Base-by-base conservation (phyloP, 2,797 vertebrate species). In the Vespertilio murinus region DNA sequence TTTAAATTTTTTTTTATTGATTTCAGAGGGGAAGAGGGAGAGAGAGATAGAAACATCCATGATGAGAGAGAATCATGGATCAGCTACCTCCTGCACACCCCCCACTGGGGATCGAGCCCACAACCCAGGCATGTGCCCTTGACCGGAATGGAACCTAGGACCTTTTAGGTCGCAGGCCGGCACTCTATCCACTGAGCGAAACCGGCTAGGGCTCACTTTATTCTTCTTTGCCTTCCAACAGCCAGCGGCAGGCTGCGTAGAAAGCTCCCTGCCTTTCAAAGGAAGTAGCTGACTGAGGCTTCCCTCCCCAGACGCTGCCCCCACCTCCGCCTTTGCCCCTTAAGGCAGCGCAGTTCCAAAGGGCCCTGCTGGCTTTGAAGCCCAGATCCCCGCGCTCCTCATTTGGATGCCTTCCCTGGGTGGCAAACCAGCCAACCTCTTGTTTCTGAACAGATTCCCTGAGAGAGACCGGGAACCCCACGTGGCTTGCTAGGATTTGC, bases 401-500 rank as follows among this genome's bases (percentile, higher is more conserved):
- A n/a, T 38, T 8, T 22, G 38, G 10, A 35, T 61, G 11, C 77
- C 45, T 83, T 84, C 30, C 11, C 47, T 28, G 40, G 35, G 20
- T 56, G 85, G 64, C 38, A 67, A 90, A 71, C 47, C 40, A 52
- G 77, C 79, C 73, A 77, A 13, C 42, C 80, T 92, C 70, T 88
- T 73, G 13, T 30, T 93, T 87, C 25, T 67, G 64, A 74, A 49
- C 5, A 74, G 54, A 40, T 91, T 97, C 70, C 64, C 86, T 82
- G 38, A 95, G 70, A 65, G 40, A 45, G 12, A 33, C 12, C 12
- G 2, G 42, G 30, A 54, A 10, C 88, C 54, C 42, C 33, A 61
- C 52, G 35, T 30, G 35, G 65, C 64, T 93, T 40, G 70, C 20
- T 67, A 28, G 38, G 38, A 64, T 80, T 90, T 85, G 65, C 90